Evolutionary conservation across 1,140 invertebrate species (phyloP), one percentile per base, ranked within the genome.

Genomic region (Megathymus violae): DNA sequence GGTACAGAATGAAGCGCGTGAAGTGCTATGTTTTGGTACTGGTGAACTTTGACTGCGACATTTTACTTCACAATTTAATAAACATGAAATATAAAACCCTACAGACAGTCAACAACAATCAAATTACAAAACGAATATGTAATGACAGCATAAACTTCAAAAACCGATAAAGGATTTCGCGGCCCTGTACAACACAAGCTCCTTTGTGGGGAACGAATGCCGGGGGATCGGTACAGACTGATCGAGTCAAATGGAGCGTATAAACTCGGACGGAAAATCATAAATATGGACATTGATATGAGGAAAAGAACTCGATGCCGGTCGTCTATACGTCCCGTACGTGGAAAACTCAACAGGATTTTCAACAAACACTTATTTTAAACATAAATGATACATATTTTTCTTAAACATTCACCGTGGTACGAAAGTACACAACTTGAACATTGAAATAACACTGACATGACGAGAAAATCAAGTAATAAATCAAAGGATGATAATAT

Each of bases 101-200:
- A 47, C 10, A 41, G 15, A 31, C 16, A 15, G 11, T 1, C 41
- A 44, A 44, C n/a, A n/a, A 2, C 4, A 36, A 36, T 11, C 22
- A 25, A 6, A 3, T 25, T 25, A 11, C 10, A n/a, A 36, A 10
- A 3, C 7, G n/a, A 69, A 74, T 76, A 74, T 71, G 61, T 76
- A 76, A 74, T 67, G 71, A 66, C 66, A 69, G 65, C 69, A 69
- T 71, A 76, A 81, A 75, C 52, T 54, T 50, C 43, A 51, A 19
- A 46, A 41, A 40, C 48, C 64, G 54, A 60, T 71, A 71, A 69
- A 69, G 67, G 67, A 67, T 71, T 76, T 61, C 62, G 56, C 67
- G 43, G 47, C n/a, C n/a, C 41, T 25, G 17, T 44, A 48, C 27
- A 43, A 44, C 34, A 44, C 63, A 68, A 66, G 63, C 62, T 52